Conservation (phyloP, 2,888 invertebrate genomes). For the Conistra vaccinii region DNA sequence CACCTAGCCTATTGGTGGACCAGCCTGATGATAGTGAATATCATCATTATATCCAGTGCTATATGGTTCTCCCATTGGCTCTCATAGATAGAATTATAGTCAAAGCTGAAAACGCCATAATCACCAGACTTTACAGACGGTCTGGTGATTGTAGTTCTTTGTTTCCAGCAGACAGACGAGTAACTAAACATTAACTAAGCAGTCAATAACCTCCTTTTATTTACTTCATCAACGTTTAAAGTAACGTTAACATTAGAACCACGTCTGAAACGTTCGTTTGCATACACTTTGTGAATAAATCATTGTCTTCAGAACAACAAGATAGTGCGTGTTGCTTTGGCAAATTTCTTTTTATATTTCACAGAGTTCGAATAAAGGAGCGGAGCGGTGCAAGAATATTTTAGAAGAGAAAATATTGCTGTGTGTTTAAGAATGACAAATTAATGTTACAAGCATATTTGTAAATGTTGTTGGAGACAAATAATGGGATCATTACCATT, state of each 20-base stretch:
- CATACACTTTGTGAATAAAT: conserved; percentile 79
- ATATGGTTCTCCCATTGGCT: background rate
- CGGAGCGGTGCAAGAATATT: conserved; percentile 50
- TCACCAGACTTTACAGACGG: background rate
- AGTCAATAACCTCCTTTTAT: conserved; percentile 35
- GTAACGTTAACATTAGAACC: conserved; percentile 52
- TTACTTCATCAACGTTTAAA: conserved; percentile 55
- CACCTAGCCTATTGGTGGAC: too few relatives aligned
- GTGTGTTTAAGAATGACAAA: conserved; percentile 43
- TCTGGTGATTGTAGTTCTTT: background rate
- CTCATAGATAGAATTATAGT: background rate
- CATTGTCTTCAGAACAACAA: conserved; percentile 83
- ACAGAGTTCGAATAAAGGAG: conserved; percentile 75
- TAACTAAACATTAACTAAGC: background rate
- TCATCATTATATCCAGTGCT: too few relatives aligned
- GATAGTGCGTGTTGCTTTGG: conserved; percentile 87
- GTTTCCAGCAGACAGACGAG: background rate
- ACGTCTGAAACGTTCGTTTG: conserved; percentile 74
- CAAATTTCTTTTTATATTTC: conserved; percentile 83
- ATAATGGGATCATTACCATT: conserved; percentile 12
- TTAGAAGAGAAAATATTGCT: conserved; percentile 49
- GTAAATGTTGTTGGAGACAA: conserved; percentile 7
- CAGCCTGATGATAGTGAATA: too few relatives aligned
- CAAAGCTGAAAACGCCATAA: background rate
- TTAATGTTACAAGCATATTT: conserved; percentile 42